Percentiles rank a stretch among this genome's conserved stretches.
phyloP scores from a whole-genome alignment of 2,113 vertebrate genomes.

The Neodontobutis hainanensis region DNA sequence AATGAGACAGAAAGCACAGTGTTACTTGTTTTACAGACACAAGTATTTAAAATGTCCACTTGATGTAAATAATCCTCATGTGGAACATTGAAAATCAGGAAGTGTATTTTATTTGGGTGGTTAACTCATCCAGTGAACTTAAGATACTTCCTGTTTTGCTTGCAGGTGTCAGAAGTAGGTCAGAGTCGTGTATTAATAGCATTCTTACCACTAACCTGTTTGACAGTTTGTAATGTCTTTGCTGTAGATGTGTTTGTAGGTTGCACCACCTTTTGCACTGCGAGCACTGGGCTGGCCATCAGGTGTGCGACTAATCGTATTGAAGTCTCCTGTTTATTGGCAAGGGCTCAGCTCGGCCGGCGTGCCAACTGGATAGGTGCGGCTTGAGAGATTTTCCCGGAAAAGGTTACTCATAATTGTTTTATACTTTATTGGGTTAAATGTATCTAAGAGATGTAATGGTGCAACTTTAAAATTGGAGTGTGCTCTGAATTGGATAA shows the following conservation, averaged over 20 bases:
- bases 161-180: background rate
- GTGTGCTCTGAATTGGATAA: slow-evolving; percentile 3
- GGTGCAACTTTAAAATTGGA: slow-evolving; percentile 33
- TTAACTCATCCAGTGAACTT: background rate
- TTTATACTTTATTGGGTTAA: slow-evolving; percentile 69
- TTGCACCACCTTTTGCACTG: slow-evolving; percentile 17
- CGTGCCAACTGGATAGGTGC: slow-evolving; percentile 66
- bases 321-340: slow-evolving; percentile 64
- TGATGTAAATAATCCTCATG: background rate
- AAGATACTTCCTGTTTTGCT: slow-evolving; percentile 1
- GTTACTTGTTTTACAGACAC: slow-evolving; percentile 7
- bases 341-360: slow-evolving; percentile 38
- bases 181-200: background rate
- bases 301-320: slow-evolving; percentile 57
- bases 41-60: background rate
- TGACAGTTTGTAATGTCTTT: slow-evolving; percentile 1
- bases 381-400: slow-evolving; percentile 39
- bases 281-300: slow-evolving; percentile 31
- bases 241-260: slow-evolving; percentile 15
- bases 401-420: slow-evolving; percentile 64
- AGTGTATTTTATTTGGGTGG: background rate
- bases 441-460: slow-evolving; percentile 64
- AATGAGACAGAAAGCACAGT: background rate
- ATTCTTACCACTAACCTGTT: slow-evolving; percentile 1
- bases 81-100: background rate